phyloP scores from a whole-genome alignment of 2,797 vertebrate genomes.

The Anguilla marmorata region DNA sequence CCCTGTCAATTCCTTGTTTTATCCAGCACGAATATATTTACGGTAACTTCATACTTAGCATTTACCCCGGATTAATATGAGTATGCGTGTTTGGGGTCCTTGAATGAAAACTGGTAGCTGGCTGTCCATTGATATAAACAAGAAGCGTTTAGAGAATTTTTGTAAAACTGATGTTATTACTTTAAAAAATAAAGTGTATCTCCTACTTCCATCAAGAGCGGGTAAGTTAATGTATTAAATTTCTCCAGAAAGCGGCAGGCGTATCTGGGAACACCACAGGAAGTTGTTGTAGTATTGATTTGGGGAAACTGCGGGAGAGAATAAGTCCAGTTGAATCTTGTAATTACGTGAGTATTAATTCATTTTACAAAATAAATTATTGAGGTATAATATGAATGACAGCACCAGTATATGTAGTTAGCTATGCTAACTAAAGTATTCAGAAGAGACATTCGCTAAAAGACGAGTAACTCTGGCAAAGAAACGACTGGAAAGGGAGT shows the following conservation, averaged over 20 bases:
- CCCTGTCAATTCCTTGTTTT: neutral
- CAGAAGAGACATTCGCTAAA: neutral
- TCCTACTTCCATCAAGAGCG: neutral
- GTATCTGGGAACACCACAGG: constrained; percentile 24
- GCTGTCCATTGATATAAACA: neutral
- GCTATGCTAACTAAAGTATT: neutral
- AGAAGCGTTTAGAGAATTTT: neutral
- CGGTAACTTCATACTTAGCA: neutral
- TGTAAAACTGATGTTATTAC: neutral
- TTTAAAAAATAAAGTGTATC: neutral
- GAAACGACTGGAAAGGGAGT: constrained; percentile 13
- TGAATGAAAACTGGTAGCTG: neutral
- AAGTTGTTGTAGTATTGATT: constrained; percentile 28
- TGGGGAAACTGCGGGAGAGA: constrained; percentile 3
- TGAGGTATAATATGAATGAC: neutral
- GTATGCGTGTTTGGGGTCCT: constrained; percentile 5
- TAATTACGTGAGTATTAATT: constrained; percentile 19
- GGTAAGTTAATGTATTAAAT: neutral
- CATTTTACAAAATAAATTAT: neutral
- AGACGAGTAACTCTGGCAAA: neutral
- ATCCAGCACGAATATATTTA: neutral
- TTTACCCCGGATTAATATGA: neutral
- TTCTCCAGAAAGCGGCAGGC: constrained; percentile 9
- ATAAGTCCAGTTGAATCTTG: constrained; percentile 18
- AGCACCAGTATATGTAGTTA: neutral